These are phyloP conservation scores for Eueremaeus valkanovi DNA, from an alignment of 2,888 invertebrate genomes.

Conservation along the genomic window DNA sequence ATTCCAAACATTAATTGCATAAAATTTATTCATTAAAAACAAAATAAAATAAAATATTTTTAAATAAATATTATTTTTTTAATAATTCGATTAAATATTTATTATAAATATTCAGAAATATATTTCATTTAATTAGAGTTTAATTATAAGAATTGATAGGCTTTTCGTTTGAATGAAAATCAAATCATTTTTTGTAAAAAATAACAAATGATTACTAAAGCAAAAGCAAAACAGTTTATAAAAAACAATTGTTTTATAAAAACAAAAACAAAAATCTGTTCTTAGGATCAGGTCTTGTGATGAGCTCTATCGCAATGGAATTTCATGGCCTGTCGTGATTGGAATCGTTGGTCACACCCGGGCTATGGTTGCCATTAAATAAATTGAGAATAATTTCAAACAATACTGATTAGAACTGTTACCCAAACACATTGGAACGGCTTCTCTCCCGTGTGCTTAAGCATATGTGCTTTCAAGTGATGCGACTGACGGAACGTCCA, in stretches of 20 bases:
- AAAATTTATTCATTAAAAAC: no score
- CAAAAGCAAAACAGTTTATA: background rate
- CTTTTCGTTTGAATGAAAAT: background rate
- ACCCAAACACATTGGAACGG: background rate
- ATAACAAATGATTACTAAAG: background rate
- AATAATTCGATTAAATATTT: no score
- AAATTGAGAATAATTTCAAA: no score
- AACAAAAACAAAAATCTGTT: background rate
- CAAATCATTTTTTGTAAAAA: no score
- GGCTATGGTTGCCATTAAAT: no score
- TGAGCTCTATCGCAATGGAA: conserved; percentile 27
- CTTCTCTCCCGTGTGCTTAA: conserved; percentile 25
- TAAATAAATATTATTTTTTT: no score
- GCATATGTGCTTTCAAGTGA: conserved; percentile 4
- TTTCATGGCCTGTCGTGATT: conserved; percentile 33
- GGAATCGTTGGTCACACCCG: conserved; percentile 14
- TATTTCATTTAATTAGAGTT: no score
- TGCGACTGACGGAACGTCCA: conserved; percentile 24
- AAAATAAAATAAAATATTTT: no score
- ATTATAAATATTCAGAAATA: no score
- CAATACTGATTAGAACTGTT: no score
- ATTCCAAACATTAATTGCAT: no score
- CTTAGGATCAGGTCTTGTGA: background rate
- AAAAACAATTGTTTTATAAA: background rate
- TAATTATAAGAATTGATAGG: background rate